Base-by-base conservation (phyloP, 2,797 vertebrate species). In the Trachops cirrhosus region DNA sequence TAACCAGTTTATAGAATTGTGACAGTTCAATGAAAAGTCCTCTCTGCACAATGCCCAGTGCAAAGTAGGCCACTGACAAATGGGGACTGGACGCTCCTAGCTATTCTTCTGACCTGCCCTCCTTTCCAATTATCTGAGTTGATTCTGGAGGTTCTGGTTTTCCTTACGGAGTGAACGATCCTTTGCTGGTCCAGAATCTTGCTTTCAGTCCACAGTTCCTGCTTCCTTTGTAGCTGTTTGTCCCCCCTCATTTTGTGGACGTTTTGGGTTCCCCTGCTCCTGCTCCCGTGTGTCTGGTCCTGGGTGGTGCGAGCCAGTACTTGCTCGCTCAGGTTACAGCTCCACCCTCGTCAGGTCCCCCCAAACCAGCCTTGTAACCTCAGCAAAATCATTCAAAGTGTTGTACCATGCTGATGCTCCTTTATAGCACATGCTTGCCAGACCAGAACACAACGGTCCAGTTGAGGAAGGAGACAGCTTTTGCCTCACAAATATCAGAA, bases 401-500 rank as follows among this genome's bases (percentile, higher is more conserved):
- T 19, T 88, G 22, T 11, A 44, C 4, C 11, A 8, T 34, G 44
- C 70, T 3, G n/a, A 12, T 34, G 54, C 54, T 32, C 39, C 59
- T 68, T 57, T 37, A 44, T 4, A 37, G 41, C 7, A 22, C 1
- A 1, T 46, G 67, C 48, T 26, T 57, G 4, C 52, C 34, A 77
- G 71, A 75, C 77, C 8, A 29, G 59, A 67, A 59, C 18, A 22
- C 24, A 34, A 39, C 10, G 50, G 22, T 67, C 34, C 8, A 52
- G 22, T 16, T 6, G 44, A 54, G 59, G 54, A 50, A 89, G 64
- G 46, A 29, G 21, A 54, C 71, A 52, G 32, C n/a, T 64, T 50
- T 70, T 86, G 48, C 16, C 62, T 48, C 68, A 29, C 9, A n/a
- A 57, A 70, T 94, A 26, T 91, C 64, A 85, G 34, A 64, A 75